Conservation (phyloP, 2,113 vertebrate genomes). For the Lota lota region DNA sequence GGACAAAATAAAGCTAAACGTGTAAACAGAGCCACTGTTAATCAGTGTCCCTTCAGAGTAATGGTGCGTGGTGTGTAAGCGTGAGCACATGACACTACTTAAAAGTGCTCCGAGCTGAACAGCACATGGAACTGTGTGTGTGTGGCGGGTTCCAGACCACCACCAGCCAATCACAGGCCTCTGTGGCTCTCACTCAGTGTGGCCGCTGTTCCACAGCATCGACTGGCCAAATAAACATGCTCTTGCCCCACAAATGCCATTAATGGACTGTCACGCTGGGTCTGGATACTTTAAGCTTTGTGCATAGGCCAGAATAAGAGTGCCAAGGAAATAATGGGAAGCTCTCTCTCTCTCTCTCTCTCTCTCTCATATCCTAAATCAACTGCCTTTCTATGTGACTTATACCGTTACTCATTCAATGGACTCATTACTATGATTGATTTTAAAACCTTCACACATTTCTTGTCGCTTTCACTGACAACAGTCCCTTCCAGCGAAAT, state of each 20-base stretch:
- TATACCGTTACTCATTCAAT: too few species aligned
- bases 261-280: conserved; percentile 58
- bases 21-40: conserved; percentile 52
- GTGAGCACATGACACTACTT: conserved; percentile 73
- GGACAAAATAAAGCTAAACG: conserved; percentile 27
- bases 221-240: conserved; percentile 54
- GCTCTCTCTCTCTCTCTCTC: background rate
- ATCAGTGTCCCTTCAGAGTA: conserved; percentile 70
- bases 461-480: too few species aligned
- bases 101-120: conserved; percentile 66
- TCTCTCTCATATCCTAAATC: too few species aligned
- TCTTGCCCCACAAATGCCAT: conserved; percentile 44
- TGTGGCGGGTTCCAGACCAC: too few species aligned
- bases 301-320: background rate
- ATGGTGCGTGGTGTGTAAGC: conserved; percentile 67
- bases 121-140: conserved; percentile 55
- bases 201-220: conserved; percentile 57
- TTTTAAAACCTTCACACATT: too few species aligned
- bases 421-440: too few species aligned
- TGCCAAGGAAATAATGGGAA: too few species aligned
- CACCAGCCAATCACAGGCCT: too few species aligned
- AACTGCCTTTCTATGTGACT: too few species aligned
- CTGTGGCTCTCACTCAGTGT: conserved; percentile 36
- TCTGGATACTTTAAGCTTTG: conserved; percentile 50
- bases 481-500: too few species aligned